phyloP scores from a whole-genome alignment of 2,888 invertebrate genomes.

The Polia nebulosa region DNA sequence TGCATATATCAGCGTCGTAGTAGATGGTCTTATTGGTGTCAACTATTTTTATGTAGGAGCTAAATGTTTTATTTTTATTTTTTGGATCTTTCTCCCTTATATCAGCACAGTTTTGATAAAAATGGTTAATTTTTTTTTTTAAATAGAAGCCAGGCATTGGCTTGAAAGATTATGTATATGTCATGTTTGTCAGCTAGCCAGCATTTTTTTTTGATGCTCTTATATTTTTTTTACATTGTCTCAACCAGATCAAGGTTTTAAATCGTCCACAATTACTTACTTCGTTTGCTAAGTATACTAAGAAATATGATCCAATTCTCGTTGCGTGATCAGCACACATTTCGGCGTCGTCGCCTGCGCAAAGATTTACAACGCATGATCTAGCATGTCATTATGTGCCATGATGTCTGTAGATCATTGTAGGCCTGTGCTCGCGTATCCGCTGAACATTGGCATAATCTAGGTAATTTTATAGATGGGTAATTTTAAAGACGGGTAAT shows the following conservation, averaged over 20 bases:
- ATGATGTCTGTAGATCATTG: conserved; percentile 45
- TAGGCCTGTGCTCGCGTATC: conserved; percentile 22
- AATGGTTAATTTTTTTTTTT: no score
- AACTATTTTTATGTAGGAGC: no score
- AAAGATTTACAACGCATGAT: conserved; percentile 51
- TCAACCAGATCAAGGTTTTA: neutral
- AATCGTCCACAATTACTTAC: neutral
- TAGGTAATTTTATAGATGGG: conserved; percentile 17
- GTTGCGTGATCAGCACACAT: conserved; percentile 58
- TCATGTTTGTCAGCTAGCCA: no score
- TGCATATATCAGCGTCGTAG: no score
- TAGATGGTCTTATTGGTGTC: no score
- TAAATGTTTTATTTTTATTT: no score
- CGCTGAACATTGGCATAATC: conserved; percentile 39
- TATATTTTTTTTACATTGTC: neutral
- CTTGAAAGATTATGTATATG: no score
- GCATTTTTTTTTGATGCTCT: no score
- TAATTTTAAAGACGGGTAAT: conserved; percentile 5
- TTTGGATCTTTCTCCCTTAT: no score
- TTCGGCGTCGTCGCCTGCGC: conserved; percentile 53
- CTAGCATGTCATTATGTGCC: conserved; percentile 49
- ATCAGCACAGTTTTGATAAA: no score
- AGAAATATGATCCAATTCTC: conserved; percentile 44
- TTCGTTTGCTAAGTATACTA: conserved; percentile 14
- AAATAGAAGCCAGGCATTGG: no score